phyloP scores from a whole-genome alignment of 2,797 vertebrate genomes.

The Dromococcyx pavoninus region DNA sequence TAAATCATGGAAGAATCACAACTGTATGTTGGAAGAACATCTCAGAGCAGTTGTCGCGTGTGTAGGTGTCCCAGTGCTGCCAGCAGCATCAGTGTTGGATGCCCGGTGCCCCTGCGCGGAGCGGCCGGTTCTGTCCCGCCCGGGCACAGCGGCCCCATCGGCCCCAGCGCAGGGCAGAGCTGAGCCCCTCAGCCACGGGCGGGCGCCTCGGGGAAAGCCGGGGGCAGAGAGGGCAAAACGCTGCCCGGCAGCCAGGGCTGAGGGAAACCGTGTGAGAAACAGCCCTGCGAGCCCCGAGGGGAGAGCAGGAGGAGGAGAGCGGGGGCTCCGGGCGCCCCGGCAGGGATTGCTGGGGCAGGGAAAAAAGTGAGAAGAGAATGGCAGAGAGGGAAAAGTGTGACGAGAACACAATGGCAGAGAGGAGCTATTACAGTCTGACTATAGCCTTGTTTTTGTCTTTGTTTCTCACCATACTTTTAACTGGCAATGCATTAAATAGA shows the following conservation, averaged over 20 bases:
- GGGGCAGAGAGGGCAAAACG: neutral
- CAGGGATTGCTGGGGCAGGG: too few species aligned
- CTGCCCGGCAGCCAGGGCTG: neutral
- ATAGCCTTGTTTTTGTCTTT: neutral
- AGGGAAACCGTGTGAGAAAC: neutral
- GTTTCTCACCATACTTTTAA: neutral
- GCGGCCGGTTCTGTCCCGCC: too few species aligned
- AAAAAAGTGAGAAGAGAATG: neutral
- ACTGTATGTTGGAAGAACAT: neutral
- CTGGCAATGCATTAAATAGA: neutral
- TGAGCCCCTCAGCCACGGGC: neutral
- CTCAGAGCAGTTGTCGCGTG: neutral
- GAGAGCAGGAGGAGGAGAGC: neutral
- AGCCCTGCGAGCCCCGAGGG: neutral
- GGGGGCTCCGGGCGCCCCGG: accelerated
- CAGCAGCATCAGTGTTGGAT: neutral
- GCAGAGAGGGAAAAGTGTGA: too few species aligned
- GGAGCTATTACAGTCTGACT: too few species aligned
- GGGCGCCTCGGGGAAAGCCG: neutral
- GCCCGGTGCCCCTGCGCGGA: accelerated
- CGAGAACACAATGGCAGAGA: neutral
- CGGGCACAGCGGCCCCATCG: neutral
- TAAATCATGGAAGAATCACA: neutral
- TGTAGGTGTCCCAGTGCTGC: too few species aligned
- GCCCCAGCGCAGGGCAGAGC: neutral